Evolutionary conservation across 2,888 invertebrate genomes (phyloP).

Genomic region (Himalopsyche kuldschensis): DNA sequence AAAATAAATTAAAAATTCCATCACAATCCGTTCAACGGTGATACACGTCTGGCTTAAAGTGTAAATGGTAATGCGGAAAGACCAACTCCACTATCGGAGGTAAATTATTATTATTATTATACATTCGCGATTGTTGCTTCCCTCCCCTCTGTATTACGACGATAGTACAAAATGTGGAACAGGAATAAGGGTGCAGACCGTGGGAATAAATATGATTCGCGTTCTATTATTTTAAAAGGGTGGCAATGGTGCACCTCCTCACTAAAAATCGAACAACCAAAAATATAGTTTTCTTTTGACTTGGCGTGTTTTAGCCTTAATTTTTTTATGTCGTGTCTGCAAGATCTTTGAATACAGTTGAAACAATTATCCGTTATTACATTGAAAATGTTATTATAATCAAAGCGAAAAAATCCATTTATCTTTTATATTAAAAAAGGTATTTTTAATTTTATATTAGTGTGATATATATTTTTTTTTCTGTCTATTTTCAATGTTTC

Average conservation of each 20-base stretch:
- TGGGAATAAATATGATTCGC: slow-evolving; percentile 18
- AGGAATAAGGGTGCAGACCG: slow-evolving; percentile 27
- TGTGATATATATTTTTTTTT: too few species aligned
- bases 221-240: background rate
- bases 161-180: background rate
- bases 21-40: background rate
- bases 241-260: background rate
- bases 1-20: background rate
- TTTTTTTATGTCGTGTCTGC: too few species aligned
- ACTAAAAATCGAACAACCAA: too few species aligned
- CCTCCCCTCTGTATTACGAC: background rate
- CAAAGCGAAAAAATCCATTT: too few species aligned
- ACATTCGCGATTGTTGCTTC: background rate
- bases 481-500: too few species aligned
- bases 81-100: background rate
- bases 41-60: background rate
- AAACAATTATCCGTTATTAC: too few species aligned
- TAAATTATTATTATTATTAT: background rate
- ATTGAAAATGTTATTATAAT: too few species aligned
- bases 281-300: too few species aligned
- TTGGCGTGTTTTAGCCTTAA: too few species aligned
- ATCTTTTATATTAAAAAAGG: too few species aligned
- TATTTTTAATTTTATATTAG: too few species aligned
- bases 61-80: background rate
- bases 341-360: too few species aligned